Base-by-base conservation (phyloP, 2,113 vertebrate genomes). In the Trematocara nigrifrons region DNA sequence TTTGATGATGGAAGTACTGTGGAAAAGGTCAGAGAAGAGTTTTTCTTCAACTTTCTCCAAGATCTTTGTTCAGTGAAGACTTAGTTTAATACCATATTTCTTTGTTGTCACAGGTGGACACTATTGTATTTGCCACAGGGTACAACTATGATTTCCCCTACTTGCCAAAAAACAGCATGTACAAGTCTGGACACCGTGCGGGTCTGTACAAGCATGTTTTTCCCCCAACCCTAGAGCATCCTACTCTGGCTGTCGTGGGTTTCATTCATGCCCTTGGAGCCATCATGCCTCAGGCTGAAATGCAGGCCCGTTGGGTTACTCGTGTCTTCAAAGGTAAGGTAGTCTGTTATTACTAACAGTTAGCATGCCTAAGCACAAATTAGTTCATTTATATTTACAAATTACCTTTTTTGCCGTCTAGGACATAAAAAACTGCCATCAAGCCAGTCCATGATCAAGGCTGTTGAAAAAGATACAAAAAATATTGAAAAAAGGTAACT, bases 121-220 rank as follows among this genome's bases (percentile, higher is more conserved):
- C 38, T 0, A 95, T 99, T 31, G 91, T 99, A 51, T 98, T 99
- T 3, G 97, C 98, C 81, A 99, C 98, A 0, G 98, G 98, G 64
- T 99, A 98, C 91, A 96, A 78, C 82, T 97, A 97, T 82, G 94
- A 91, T 42, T 99, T 98, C 87, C 97, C 97, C 0, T 99, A 96
- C 89, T 95, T 99, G 0, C 95, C 97, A 5, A 82, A 88, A 6
- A 94, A 52, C 0, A 45, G 95, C 6, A 84, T 86, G 95, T 97
- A 87, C 91, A 96, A 80, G 91, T 96, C 54, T 94, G 97, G 91
- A 4, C 90, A 93, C 69, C 95, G 97, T 81, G 11, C 96, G 9
- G 26, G 95, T 2, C 95, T 99, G 3, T 98, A 98, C 87, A 98
- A 96, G 91, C 97, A 86, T 1, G 16, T 99, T 18, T 98, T 98